A percentile compares a stretch with the other conserved stretches of the same genome.
Conservation (phyloP, 2,113 vertebrate genomes). For the Perca fluviatilis region DNA sequence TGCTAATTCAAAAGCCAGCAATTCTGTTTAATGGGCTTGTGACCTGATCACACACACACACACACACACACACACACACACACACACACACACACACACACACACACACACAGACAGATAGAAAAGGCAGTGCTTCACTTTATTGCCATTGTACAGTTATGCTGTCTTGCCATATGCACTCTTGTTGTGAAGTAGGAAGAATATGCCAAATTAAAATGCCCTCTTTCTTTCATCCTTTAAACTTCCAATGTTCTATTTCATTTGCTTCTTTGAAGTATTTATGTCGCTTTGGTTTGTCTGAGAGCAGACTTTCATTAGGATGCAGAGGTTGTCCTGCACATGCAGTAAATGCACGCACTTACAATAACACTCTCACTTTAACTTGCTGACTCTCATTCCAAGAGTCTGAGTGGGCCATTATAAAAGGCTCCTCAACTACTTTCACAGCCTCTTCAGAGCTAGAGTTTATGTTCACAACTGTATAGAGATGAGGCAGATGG, state of each 20-base stretch:
- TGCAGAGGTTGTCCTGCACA: conserved; percentile 41
- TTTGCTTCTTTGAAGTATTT: conserved; percentile 21
- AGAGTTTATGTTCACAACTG: conserved; percentile 34
- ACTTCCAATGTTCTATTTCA: background rate
- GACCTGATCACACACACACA: conserved; percentile 18
- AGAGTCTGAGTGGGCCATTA: conserved; percentile 60
- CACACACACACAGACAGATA: conserved; percentile 10
- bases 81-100: conserved; percentile 13
- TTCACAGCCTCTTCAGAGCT: conserved; percentile 45
- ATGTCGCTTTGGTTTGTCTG: conserved; percentile 12
- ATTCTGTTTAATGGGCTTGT: conserved; percentile 28
- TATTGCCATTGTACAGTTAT: conserved; percentile 13
- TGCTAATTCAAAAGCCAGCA: conserved; percentile 36
- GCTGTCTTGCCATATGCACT: conserved; percentile 31
- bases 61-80: conserved; percentile 6
- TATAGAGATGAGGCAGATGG: conserved; percentile 63
- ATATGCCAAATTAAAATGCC: conserved; percentile 19
- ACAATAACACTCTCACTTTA: conserved; percentile 38
- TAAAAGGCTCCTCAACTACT: conserved; percentile 31
- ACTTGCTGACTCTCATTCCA: conserved; percentile 62
- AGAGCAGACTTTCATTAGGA: conserved; percentile 44
- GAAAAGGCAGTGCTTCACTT: conserved; percentile 6
- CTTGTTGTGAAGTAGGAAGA: conserved; percentile 18
- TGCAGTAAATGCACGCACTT: conserved; percentile 4
- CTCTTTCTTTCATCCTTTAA: background rate